Evolutionary conservation across 2,888 invertebrate genomes (phyloP), one percentile per base, ranked within the genome.

Genomic region (Elysia crispata): DNA sequence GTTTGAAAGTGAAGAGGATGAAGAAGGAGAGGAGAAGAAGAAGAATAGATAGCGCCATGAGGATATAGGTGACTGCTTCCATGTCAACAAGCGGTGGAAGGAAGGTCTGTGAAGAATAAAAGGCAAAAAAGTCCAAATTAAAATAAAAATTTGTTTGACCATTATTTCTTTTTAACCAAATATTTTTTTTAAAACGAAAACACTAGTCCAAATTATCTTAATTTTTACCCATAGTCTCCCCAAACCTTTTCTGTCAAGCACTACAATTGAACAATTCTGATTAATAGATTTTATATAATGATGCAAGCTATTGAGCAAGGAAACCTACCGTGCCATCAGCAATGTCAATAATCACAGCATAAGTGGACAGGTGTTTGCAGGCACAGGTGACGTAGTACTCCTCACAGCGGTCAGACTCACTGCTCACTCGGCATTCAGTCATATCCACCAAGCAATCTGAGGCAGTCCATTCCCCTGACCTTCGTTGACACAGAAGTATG

Each of bases 291-390:
- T 23, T 23, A 25, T 18, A 60, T 25, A 8, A 20, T 13, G 8
- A 11, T 33, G 30, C 28, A 1, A 57, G n/a, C 30, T 20, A 54
- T 30, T 23, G 8, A 11, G 8, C 11, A 33, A 50, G 23, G 13
- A 66, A 18, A 57, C 81, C 30, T 60, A 83, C 83, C 60, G 83
- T 80, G 49, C 83, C 83, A 91, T 97, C 97, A 13, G 97, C 95
- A 76, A 97, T 95, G 90, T 98, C 98, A 72, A 98, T 96, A 30
- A 92, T 93, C 25, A 98, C 95, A 0, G 97, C 97, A 92, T 96
- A 98, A 1, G 96, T 97, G 0, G 97, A 96, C 57, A 98, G 93
- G 91, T 97, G 97, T 86, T 95, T 95, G 91, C 98, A 98, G 11
- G 97, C 97, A 90, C 98, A 98, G 92, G 97, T 97, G 73, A 98